Evolutionary conservation across 2,888 invertebrate species (phyloP).

Genomic region (Cacoxenus indagator): DNA sequence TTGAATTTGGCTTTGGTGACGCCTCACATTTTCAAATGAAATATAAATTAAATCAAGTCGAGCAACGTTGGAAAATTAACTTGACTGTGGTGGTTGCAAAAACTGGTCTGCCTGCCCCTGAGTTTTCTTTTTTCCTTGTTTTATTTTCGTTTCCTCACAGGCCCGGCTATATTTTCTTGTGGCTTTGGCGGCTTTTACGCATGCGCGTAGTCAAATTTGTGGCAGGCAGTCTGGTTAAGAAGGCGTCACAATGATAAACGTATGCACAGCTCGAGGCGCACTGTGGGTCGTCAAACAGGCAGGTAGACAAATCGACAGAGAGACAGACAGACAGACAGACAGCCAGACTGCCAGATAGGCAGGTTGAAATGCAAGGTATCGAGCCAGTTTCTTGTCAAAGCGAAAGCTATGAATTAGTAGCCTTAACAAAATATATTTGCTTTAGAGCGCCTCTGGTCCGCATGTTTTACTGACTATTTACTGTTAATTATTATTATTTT

Average conservation of each 20-base stretch:
- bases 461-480: too few relatives aligned
- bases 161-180: not conserved
- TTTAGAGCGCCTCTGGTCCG: too few relatives aligned
- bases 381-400: not conserved
- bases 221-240: not conserved
- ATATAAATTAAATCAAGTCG: not conserved
- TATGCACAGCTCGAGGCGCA: slow-evolving; percentile 12
- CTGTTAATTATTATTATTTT: too few relatives aligned
- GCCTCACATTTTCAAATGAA: not conserved
- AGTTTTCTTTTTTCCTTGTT: too few relatives aligned
- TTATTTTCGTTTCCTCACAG: not conserved
- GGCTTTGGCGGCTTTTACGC: not conserved
- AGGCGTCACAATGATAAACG: not conserved
- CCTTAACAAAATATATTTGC: not conserved
- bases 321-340: too few relatives aligned
- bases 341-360: too few relatives aligned
- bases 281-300: slow-evolving; percentile 22
- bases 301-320: too few relatives aligned
- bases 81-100: not conserved
- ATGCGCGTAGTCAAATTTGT: not conserved
- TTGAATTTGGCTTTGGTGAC: too few relatives aligned
- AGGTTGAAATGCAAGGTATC: too few relatives aligned
- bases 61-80: not conserved
- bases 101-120: not conserved
- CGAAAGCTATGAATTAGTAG: not conserved